Base-by-base conservation (phyloP, 2,888 invertebrate species). In the Parascotia fuliginaria region DNA sequence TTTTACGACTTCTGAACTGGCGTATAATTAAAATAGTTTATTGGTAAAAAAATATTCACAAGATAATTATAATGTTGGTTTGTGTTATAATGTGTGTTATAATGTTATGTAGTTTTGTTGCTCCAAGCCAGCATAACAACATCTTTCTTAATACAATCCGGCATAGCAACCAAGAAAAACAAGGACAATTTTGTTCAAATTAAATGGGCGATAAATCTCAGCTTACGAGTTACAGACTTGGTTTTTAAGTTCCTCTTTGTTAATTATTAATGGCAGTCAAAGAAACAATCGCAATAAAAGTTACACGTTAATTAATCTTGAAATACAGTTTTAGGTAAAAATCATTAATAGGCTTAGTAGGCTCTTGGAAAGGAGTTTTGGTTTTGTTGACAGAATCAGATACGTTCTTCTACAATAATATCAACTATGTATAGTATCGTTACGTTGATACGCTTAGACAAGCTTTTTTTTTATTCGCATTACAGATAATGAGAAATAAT, bases 181-280 rank as follows among this genome's bases (percentile, higher is more conserved):
- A 53, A 57, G 24, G 16, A 55, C 29, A 51, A 9, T 38, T 55
- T 42, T 22, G 45, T 32, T 57, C 48, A 65, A 70, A 69, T 65
- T 53, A 57, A 61, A 67, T 57, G 52, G 44, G 33, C 52, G 45
- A 65, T 64, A 58, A 70, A 71, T 71, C 52, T 58, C 15, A 41
- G 53, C 53, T 56, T 51, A 50, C 33, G 55, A 60, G 53, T 55
- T 43, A 27, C 40, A 41, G 49, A 42, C 42, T 58, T 38, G 42
- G 27, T 41, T 53, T 55, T 42, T 52, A 60, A 58, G 46, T 55
- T 55, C 56, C 52, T 15, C 48, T 57, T 59, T 56, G 57, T 60
- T 50, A 53, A 56, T 52, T 39, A 52, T 33, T 50, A 45, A 57
- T 41, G 48, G 44, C 52, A 31, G 40, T 38, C 40, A 46, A 33